Base-by-base conservation (phyloP, 2,888 invertebrate genomes). In the Scaptodrosophila latifasciaeformis region DNA sequence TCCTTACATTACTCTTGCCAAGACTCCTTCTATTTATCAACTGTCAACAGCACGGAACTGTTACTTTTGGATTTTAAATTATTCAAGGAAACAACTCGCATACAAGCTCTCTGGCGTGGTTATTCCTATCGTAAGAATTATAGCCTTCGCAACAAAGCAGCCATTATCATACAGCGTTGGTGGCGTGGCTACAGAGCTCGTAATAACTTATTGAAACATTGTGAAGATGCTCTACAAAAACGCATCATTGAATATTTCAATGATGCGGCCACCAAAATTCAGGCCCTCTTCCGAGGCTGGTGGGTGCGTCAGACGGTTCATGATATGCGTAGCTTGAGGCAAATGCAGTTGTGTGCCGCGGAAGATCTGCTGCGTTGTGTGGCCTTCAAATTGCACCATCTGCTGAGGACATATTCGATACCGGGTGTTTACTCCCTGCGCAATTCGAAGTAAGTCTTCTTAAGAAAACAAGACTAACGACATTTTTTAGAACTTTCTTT, bases 361-460 rank as follows among this genome's bases (percentile, higher is more conserved):
- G 74, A 81, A 42, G 84, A 86, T 15, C 59, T 86, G n/a, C 55
- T 86, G 18, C 54, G 65, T 24, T 83, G 83, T 59, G 67, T 86
- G 5, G 84, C 82, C 18, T 58, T 71, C 24, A 81, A 74, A 48
- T 46, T 86, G 61, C 83, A 82, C 50, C 72, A 84, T 49, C 50
- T 84, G 24, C 37, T 82, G 31, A 67, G 77, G 3, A 82, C 82
- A 3, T 62, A 70, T 9, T 65, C 77, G 13, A 71, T 85, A 35
- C 85, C 86, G 0, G 86, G 86, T 0, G 37, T 82, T 13, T 81
- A 79, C 54, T 84, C 86, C 0, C 19, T 85, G 10, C 61, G 71
- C 4, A 76, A 84, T 55, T 75, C 82, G 2, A 59, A 60, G 85
- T 85, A 44, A 65, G 62, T 62, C 1, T 2, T 9, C 2, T 12